phyloP scores from a whole-genome alignment of 1,140 invertebrate species.

The Drosophila neocordata region DNA sequence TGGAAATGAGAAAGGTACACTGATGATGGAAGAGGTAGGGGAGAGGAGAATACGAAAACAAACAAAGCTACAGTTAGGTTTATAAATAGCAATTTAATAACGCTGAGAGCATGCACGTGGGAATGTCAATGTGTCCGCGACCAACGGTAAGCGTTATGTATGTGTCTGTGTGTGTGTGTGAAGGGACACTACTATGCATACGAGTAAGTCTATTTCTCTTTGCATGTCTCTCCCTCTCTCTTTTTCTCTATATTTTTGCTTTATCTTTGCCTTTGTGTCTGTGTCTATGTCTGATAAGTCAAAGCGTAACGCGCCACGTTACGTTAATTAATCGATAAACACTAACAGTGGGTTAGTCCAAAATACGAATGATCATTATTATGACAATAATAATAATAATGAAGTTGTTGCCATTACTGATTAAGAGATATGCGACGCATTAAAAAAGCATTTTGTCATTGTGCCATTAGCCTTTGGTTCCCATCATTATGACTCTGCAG shows the following conservation, averaged over 20 bases:
- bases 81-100: slow-evolving; percentile 80
- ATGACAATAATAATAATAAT: slow-evolving; percentile 21
- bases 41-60: slow-evolving; percentile 27
- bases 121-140: slow-evolving; percentile 64
- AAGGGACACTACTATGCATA: background rate
- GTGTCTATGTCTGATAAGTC: slow-evolving; percentile 54
- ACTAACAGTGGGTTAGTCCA: slow-evolving; percentile 12
- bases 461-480: slow-evolving; percentile 53
- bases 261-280: background rate
- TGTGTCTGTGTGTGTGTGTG: background rate
- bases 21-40: background rate
- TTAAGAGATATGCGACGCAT: slow-evolving; percentile 43
- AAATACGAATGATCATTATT: slow-evolving; percentile 49
- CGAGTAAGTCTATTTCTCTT: too few species aligned
- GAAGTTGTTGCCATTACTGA: slow-evolving; percentile 63
- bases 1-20: background rate
- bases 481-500: slow-evolving; percentile 51
- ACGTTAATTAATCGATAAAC: slow-evolving; percentile 79
- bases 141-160: slow-evolving; percentile 30
- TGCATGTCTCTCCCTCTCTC: too few species aligned
- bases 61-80: slow-evolving; percentile 46
- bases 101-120: slow-evolving; percentile 75
- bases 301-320: slow-evolving; percentile 70
- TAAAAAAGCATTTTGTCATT: slow-evolving; percentile 63
- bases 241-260: too few species aligned